Conservation (phyloP, 2,113 vertebrate genomes). For the Panurus biarmicus region DNA sequence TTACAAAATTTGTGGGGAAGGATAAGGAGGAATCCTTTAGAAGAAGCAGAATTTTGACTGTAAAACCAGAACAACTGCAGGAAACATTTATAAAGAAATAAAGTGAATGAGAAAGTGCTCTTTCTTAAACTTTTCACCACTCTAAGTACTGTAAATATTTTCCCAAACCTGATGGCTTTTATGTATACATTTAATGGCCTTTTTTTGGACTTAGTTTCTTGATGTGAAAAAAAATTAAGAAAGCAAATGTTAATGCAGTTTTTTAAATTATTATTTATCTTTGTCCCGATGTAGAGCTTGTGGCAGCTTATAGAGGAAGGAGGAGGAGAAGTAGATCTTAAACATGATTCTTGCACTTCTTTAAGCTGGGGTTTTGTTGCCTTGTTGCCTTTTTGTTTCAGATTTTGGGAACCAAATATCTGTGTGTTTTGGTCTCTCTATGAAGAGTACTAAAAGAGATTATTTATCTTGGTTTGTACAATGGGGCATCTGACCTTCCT, state of each 20-base stretch:
- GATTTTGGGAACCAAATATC: background rate
- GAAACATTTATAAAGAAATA: background rate
- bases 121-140: background rate
- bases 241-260: background rate
- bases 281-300: background rate
- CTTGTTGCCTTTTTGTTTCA: background rate
- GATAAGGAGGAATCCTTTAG: background rate
- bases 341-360: background rate
- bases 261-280: background rate
- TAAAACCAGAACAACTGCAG: background rate
- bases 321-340: background rate
- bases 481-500: background rate
- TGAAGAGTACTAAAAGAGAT: background rate
- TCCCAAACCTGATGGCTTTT: background rate
- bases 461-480: background rate
- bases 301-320: background rate
- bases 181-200: background rate
- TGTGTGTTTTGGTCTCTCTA: background rate
- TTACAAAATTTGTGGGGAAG: constrained; percentile 23
- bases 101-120: background rate
- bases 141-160: background rate
- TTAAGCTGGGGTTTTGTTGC: background rate
- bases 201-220: background rate
- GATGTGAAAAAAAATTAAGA: background rate
- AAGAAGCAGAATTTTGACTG: background rate